These are phyloP conservation scores for Drosophila emarginata DNA, from an alignment of 2,888 invertebrate genomes.

Conservation along the genomic window DNA sequence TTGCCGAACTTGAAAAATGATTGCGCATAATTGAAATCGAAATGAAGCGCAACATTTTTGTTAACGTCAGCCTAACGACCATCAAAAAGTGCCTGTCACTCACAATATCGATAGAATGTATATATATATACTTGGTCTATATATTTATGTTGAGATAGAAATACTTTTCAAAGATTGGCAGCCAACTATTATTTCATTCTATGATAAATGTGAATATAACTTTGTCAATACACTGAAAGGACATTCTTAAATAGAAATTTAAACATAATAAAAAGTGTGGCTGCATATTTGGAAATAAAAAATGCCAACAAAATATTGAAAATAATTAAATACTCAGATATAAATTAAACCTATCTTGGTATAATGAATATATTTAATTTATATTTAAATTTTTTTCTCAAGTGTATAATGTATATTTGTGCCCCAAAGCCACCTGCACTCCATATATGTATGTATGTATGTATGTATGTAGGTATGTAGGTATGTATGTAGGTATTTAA, in stretches of 20 bases:
- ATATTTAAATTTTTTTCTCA: background rate
- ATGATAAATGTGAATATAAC: background rate
- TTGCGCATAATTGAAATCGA: constrained; percentile 76
- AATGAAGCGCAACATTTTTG: constrained; percentile 66
- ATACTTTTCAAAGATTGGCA: background rate
- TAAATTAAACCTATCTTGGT: no score
- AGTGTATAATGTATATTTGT: constrained; percentile 5
- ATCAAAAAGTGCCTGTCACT: constrained; percentile 8
- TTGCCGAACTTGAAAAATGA: constrained; percentile 72
- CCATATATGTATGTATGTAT: background rate
- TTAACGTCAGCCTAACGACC: constrained; percentile 51
- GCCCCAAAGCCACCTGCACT: constrained; percentile 15
- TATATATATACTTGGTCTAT: background rate
- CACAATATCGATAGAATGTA: constrained; percentile 1
- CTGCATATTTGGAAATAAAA: background rate
- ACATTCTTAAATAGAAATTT: no score
- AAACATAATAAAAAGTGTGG: no score
- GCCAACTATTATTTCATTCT: constrained; percentile 3
- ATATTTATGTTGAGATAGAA: background rate
- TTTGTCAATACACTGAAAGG: no score
- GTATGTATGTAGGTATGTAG: background rate
- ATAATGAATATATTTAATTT: no score
- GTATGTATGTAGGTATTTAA: background rate
- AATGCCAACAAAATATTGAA: background rate
- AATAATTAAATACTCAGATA: no score